These are phyloP conservation scores for Neomorphus geoffroyi DNA, from an alignment of 2,797 vertebrate species.

Conservation along the genomic window DNA sequence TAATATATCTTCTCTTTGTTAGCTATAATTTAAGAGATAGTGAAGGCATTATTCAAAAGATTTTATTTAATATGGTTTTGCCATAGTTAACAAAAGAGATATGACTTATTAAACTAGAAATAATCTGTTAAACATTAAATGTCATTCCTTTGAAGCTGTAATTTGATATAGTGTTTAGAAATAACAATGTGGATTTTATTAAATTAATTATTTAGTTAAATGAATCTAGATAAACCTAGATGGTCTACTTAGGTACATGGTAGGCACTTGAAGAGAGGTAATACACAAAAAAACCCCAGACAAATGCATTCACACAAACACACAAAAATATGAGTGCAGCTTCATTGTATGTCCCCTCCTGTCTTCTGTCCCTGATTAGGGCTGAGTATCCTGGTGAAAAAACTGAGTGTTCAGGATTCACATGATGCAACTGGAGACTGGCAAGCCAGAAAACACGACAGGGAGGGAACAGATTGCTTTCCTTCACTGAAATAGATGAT, in stretches of 20 bases:
- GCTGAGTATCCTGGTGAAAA: background rate
- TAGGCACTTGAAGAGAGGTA: background rate
- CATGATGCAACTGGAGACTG: background rate
- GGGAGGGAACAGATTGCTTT: conserved; percentile 20
- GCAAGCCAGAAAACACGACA: background rate
- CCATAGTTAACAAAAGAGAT: background rate
- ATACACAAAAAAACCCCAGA: background rate
- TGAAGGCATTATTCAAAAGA: background rate
- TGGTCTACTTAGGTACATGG: background rate
- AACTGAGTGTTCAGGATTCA: fast-evolving
- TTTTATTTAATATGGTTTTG: background rate
- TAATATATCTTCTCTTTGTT: background rate
- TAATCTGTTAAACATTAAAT: background rate
- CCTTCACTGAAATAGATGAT: background rate
- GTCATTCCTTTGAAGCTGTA: background rate
- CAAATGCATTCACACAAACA: background rate
- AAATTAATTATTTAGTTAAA: background rate
- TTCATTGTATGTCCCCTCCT: background rate
- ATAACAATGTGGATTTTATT: background rate
- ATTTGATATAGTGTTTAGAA: background rate
- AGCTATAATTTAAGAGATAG: background rate
- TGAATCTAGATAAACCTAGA: background rate
- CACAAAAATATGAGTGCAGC: fast-evolving
- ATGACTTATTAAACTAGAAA: background rate
- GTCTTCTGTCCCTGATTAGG: background rate